A percentile compares a stretch with the other conserved stretches of the same genome.
Conservation (phyloP, 2,888 invertebrate genomes). For the Alentia gelatinosa region DNA sequence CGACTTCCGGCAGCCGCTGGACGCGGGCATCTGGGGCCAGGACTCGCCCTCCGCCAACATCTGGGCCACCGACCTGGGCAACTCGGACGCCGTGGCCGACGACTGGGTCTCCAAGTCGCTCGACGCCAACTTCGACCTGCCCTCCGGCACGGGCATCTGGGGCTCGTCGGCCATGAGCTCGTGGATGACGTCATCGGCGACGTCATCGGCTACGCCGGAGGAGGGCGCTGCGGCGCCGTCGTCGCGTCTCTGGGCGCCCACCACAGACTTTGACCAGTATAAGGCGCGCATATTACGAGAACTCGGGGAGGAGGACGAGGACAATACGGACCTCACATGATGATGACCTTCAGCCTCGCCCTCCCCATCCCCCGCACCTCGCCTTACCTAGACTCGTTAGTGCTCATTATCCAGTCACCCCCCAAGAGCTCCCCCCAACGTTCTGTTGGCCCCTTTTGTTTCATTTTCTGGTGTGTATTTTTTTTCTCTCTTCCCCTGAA, state of each 20-base stretch:
- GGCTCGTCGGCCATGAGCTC: neutral
- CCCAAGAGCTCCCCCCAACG: too few relatives aligned
- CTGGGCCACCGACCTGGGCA: neutral
- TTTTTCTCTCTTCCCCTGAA: too few relatives aligned
- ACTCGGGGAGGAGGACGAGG: slow-evolving; percentile 1
- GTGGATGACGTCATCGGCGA: neutral
- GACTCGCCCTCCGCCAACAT: neutral
- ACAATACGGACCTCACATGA: slow-evolving; percentile 34
- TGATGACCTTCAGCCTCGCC: neutral
- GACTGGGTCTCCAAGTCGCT: slow-evolving; percentile 43
- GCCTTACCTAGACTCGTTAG: neutral
- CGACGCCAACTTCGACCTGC: neutral
- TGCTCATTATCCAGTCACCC: neutral
- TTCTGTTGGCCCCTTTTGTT: neutral
- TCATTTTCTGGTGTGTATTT: too few relatives aligned
- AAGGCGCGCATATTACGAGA: neutral
- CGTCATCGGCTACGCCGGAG: neutral
- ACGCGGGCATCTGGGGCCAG: neutral
- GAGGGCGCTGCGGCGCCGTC: neutral
- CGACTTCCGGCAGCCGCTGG: neutral
- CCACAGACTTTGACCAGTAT: slow-evolving; percentile 33
- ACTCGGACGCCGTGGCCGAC: slow-evolving; percentile 32
- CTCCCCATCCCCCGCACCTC: neutral
- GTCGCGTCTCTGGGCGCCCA: neutral
- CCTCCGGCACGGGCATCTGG: neutral